These are phyloP conservation scores for Drosophila subsilvestris DNA, from an alignment of 2,888 invertebrate genomes.

Conservation along the genomic window DNA sequence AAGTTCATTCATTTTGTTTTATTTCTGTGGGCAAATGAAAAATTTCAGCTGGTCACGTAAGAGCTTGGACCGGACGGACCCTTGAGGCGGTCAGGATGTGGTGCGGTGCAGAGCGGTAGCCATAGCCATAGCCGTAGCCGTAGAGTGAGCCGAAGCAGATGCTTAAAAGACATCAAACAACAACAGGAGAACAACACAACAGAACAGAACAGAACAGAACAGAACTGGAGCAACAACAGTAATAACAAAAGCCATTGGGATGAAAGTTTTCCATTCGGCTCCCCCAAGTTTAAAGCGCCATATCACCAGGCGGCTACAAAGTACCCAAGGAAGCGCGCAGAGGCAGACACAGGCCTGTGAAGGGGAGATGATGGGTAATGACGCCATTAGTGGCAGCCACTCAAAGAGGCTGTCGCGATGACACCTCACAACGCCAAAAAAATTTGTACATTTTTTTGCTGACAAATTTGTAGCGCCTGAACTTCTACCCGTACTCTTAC, in stretches of 20 bases:
- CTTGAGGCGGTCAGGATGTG: constrained; percentile 18
- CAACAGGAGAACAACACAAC: constrained; percentile 25
- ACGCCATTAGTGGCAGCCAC: constrained; percentile 73
- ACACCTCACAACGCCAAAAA: constrained; percentile 41
- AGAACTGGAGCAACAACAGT: constrained; percentile 47
- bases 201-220: no score
- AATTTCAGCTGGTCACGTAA: constrained; percentile 70
- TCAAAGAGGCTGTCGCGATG: constrained; percentile 52
- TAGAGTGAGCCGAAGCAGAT: constrained; percentile 45
- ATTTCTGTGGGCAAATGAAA: constrained; percentile 63
- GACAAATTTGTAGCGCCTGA: constrained; percentile 54
- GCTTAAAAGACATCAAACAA: constrained; percentile 58
- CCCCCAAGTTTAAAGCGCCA: constrained; percentile 61
- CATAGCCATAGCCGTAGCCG: background rate
- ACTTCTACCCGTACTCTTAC: background rate
- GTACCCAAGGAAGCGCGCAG: background rate
- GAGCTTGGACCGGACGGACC: constrained; percentile 31
- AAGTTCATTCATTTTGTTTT: constrained; percentile 70
- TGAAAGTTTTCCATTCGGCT: constrained; percentile 57
- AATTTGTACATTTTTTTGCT: constrained; percentile 33
- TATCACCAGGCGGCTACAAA: constrained; percentile 40
- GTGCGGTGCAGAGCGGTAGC: background rate
- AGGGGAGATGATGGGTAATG: constrained; percentile 58
- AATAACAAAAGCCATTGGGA: constrained; percentile 66
- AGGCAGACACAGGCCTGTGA: background rate